Conservation (phyloP, 2,113 vertebrate species). For the Calyptommatus sinebrachiatus region DNA sequence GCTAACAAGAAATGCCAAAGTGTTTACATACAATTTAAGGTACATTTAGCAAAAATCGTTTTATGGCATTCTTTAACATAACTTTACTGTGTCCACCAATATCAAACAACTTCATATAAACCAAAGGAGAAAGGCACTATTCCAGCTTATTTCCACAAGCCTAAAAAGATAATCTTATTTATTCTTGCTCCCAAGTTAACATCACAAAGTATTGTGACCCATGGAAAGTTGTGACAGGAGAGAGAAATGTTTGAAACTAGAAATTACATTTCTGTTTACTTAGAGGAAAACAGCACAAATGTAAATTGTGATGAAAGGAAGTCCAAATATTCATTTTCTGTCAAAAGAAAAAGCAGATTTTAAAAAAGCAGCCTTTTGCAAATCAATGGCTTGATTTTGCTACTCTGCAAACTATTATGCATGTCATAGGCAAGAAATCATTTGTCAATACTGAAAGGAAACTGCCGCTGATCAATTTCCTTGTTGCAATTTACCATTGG, state of each 20-base stretch:
- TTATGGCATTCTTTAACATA: background rate
- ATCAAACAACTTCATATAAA: background rate
- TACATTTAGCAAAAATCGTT: background rate
- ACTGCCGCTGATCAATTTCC: background rate
- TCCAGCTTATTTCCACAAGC: background rate
- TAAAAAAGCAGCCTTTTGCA: background rate
- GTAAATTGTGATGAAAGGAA: background rate
- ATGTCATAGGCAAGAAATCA: background rate
- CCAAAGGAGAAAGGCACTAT: background rate
- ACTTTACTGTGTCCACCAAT: background rate
- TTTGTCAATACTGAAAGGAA: background rate
- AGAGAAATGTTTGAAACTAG: too few relatives aligned
- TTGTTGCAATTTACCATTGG: background rate
- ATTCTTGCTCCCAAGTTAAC: background rate
- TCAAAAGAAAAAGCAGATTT: background rate
- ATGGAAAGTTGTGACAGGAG: background rate
- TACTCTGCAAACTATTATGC: background rate
- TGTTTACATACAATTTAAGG: slow-evolving; percentile 27
- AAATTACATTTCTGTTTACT: background rate
- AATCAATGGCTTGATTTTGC: background rate
- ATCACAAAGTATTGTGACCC: background rate
- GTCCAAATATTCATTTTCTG: background rate
- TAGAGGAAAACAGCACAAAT: background rate
- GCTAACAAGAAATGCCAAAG: slow-evolving; percentile 26
- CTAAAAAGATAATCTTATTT: background rate